Evolutionary conservation across 2,113 vertebrate genomes (phyloP), one percentile per base, ranked within the genome.

Genomic region (Chaetops frenatus): DNA sequence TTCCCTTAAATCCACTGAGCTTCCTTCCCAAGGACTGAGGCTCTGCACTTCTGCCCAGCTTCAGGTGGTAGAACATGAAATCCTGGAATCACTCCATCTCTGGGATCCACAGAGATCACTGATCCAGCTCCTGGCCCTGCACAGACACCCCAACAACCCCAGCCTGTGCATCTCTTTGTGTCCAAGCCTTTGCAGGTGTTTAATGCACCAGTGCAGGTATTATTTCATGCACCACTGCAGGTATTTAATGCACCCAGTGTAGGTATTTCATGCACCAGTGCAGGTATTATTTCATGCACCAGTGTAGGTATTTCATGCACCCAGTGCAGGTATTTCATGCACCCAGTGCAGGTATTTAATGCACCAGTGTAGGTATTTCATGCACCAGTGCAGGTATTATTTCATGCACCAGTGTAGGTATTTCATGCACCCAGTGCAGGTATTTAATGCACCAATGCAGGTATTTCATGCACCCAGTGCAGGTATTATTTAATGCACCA

Each of bases 81-180:
- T 11, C n/a, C 12, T 14, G 25, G 45, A 77, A 15, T 27, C 11
- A 10, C 4, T 3, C 64, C 47, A 47, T 54, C 9, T 53, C n/a
- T 38, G 73, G n/a, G 16, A 16, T 22, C 28, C 54, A 9, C 12
- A 16, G 29, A 24, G 42, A 66, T 9, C 51, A 14, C 2, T 15
- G 33, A 31, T 9, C 5, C 58, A 47, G 20, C 16, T 10, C 19
- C 51, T 23, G 42, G 40, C 23, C 40, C 58, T 40, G 60, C 83
- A 6, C 25, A 58, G 44, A 35, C 45, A 15, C 45, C 72, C 36
- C 54, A 45, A 10, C 6, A 69, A 1, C 7, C 45, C 28, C 18
- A 15, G 8, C 38, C 45, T 33, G 45, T 5, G 65, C 57, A 21
- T 2, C 33, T 47, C 57, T 45, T 2, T 0, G 1, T 33, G 69